Evolutionary conservation across 2,888 invertebrate species (phyloP).

Genomic region (Lasioglossum marginatum): DNA sequence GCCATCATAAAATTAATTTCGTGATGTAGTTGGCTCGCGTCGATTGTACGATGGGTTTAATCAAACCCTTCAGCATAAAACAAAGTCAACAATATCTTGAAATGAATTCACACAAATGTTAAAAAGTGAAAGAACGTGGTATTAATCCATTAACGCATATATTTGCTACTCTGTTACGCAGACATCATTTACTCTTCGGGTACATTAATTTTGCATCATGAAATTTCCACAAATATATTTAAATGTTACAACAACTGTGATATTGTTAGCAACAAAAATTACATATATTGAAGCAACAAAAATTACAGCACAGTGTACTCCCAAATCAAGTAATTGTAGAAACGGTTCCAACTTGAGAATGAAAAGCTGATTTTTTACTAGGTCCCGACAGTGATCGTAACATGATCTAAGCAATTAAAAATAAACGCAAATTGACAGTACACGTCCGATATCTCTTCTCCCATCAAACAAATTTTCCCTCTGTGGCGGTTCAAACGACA

Average conservation of each 20-base stretch:
- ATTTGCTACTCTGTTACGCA: slow-evolving; percentile 1
- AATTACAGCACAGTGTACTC: no score
- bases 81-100: neutral
- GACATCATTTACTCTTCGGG: neutral
- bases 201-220: neutral
- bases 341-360: no score
- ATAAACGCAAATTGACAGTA: neutral
- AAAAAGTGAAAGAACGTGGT: neutral
- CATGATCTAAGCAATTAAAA: neutral
- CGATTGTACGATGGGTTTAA: slow-evolving; percentile 31
- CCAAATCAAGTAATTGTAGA: no score
- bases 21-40: slow-evolving; percentile 23
- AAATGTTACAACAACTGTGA: neutral
- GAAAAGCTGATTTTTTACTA: neutral
- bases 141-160: neutral
- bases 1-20: slow-evolving; percentile 47
- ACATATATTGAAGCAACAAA: neutral
- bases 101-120: neutral
- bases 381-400: neutral
- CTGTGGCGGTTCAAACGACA: slow-evolving; percentile 7
- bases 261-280: no score
- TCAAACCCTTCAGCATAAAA: slow-evolving; percentile 27
- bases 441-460: neutral
- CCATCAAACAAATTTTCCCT: slow-evolving; percentile 22
- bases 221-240: neutral